Evolutionary conservation across 2,113 vertebrate species (phyloP).

Genomic region (Rhinolophus ferrumequinum): DNA sequence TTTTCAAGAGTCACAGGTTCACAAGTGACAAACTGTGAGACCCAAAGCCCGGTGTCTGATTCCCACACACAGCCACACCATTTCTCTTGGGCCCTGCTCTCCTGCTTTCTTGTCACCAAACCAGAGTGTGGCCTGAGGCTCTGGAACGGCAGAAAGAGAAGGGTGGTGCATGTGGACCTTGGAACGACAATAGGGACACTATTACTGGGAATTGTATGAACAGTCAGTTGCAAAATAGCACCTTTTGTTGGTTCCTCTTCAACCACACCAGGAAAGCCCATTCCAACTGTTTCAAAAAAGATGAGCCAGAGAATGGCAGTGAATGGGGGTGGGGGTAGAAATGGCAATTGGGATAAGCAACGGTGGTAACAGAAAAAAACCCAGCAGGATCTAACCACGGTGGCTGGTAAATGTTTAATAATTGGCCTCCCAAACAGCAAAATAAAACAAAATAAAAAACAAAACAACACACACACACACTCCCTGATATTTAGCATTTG

Average conservation of each 20-base stretch:
- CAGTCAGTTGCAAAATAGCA: accelerated
- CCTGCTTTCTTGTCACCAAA: background rate
- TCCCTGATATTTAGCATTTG: background rate
- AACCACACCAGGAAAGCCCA: background rate
- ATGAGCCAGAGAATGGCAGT: background rate
- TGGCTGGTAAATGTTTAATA: background rate
- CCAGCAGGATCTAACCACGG: background rate
- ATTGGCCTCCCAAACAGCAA: background rate
- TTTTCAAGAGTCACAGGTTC: background rate
- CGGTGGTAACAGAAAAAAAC: background rate
- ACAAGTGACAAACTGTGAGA: background rate
- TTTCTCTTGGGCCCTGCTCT: background rate
- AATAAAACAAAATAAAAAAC: background rate
- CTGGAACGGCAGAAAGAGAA: background rate
- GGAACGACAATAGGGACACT: background rate
- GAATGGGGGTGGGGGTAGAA: background rate
- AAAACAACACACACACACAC: background rate
- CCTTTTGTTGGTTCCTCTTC: background rate
- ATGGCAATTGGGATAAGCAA: background rate
- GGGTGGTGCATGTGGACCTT: too few species aligned
- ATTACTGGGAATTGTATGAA: background rate
- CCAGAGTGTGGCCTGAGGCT: background rate
- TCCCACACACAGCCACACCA: accelerated
- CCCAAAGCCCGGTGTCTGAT: background rate
- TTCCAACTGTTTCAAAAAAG: background rate